Conservation (phyloP, 2,888 invertebrate genomes). For the Euspilapteryx auroguttella region DNA sequence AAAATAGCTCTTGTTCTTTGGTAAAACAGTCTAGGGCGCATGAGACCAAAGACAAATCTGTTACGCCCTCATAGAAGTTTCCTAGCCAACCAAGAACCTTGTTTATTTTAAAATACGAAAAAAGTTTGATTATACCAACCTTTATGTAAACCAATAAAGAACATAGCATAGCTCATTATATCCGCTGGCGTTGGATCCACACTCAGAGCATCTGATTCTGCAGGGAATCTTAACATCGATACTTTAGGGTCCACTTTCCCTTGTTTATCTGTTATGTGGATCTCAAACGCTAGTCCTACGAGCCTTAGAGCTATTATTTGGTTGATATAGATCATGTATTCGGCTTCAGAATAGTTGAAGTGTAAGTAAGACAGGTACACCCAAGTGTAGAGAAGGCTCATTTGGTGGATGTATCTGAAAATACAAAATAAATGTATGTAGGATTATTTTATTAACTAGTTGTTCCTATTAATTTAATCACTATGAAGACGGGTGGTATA, state of each 20-base stretch:
- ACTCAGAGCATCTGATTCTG: constrained; percentile 16
- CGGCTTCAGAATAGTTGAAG: constrained; percentile 65
- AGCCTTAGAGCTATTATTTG: constrained; percentile 82
- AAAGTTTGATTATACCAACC: constrained; percentile 56
- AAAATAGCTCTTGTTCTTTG: too few species aligned
- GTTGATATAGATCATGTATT: constrained; percentile 76
- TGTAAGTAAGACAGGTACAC: constrained; percentile 75
- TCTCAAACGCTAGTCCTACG: constrained; percentile 82
- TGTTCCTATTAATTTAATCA: too few species aligned
- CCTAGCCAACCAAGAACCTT: background rate
- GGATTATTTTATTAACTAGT: background rate
- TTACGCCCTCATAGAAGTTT: too few species aligned
- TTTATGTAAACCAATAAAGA: constrained; percentile 83
- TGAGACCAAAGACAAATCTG: too few species aligned
- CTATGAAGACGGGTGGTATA: too few species aligned
- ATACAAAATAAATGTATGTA: constrained; percentile 6
- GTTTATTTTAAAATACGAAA: background rate
- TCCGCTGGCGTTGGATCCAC: constrained; percentile 56
- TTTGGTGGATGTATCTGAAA: constrained; percentile 70
- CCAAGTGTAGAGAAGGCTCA: constrained; percentile 76
- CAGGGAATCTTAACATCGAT: constrained; percentile 7
- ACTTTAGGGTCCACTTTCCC: background rate
- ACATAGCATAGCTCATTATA: constrained; percentile 76
- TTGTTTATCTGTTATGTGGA: constrained; percentile 23
- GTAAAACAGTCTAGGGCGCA: too few species aligned